Evolutionary conservation across 1,140 invertebrate species (phyloP), one percentile per base, ranked within the genome.

Genomic region (Drepana arcuata): DNA sequence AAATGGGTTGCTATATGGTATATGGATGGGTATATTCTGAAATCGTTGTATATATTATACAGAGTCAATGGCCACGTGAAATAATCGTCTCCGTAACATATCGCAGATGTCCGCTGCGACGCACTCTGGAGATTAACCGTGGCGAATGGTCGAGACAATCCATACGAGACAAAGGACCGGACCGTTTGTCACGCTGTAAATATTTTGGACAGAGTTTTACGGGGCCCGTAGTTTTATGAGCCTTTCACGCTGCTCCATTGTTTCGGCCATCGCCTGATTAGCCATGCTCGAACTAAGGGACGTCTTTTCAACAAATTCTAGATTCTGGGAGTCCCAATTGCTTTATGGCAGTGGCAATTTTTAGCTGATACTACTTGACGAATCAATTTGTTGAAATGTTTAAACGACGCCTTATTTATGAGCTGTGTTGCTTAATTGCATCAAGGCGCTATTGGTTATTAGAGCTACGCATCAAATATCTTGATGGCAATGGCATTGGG

Each of bases 141-240:
- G 46, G 53, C 74, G 52, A 77, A 79, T 80, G 39, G 49, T 31
- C 64, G 57, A 62, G 62, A 71, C 68, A 63, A 50, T 64, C 67
- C 51, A 58, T 34, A 16, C 37, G 57, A 71, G 65, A 77, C 72
- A 80, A 75, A 73, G 58, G 41, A 40, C 29, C 47, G 14, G 45
- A 41, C 27, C 47, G 59, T 81, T 78, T 78, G 75, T 78, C 75
- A 80, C 71, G 69, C 65, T 51, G 73, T 80, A 78, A 80, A 80
- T 80, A 80, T 80, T 80, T 80, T 78, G 71, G 75, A 75, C 67
- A 47, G 56, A 40, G 55, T 46, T 71, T 69, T 62, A 69, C 61
- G 54, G 56, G 53, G 31, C 51, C 60, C 53, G 53, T 65, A 70
- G 59, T 59, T 75, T 80, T 77, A 75, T 62, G 72, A 52, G 48